These are phyloP conservation scores for Mormyrops attenuatus DNA, from an alignment of 2,797 vertebrate genomes.

Conservation along the genomic window DNA sequence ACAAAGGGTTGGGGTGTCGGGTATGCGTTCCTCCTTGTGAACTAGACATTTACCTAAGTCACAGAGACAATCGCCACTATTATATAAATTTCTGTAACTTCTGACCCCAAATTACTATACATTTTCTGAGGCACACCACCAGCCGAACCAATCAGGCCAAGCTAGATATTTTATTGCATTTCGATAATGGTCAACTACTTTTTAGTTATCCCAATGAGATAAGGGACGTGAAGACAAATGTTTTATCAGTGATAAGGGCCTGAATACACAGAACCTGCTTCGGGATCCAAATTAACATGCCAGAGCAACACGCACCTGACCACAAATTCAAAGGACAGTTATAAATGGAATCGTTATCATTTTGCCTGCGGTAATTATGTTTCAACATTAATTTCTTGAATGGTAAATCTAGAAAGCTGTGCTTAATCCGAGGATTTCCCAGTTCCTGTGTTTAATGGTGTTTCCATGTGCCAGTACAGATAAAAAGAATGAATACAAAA, in stretches of 20 bases:
- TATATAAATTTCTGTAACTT: background rate
- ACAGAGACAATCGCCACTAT: slow-evolving; percentile 23
- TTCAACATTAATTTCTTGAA: background rate
- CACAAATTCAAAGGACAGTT: background rate
- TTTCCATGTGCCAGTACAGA: background rate
- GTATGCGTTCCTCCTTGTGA: background rate
- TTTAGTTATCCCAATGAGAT: slow-evolving; percentile 49
- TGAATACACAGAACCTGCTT: background rate
- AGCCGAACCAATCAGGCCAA: slow-evolving; percentile 9
- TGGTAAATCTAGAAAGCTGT: background rate
- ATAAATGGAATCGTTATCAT: background rate
- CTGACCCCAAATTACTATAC: background rate
- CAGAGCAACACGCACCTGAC: background rate
- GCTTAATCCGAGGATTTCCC: background rate
- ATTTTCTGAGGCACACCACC: background rate
- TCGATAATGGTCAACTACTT: slow-evolving; percentile 50
- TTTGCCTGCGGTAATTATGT: background rate
- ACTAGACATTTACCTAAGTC: slow-evolving; percentile 39
- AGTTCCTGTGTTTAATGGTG: background rate
- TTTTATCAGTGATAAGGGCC: background rate
- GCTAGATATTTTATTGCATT: slow-evolving; percentile 50
- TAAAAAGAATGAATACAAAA: background rate
- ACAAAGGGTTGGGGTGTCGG: background rate
- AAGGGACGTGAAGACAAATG: slow-evolving; percentile 42
- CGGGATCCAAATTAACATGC: background rate